Conservation (phyloP, 2,797 vertebrate genomes). For the Adrianichthys oophorus region DNA sequence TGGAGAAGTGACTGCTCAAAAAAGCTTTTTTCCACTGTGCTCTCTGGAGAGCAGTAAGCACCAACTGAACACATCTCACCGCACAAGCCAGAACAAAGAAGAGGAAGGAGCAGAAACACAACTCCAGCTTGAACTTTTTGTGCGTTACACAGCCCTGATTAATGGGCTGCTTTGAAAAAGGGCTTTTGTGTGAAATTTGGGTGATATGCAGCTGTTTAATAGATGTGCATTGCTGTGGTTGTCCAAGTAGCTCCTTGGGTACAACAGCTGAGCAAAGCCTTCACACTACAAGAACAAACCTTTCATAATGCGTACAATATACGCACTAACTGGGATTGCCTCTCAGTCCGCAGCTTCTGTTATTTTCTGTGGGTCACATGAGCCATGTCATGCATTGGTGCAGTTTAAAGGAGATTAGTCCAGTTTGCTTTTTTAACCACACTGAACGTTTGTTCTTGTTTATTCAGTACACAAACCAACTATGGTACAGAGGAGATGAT, state of each 20-base stretch:
- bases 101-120: constrained; percentile 21
- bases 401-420: constrained; percentile 58
- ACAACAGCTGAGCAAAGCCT: constrained; percentile 10
- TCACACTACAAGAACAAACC: constrained; percentile 39
- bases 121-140: constrained; percentile 24
- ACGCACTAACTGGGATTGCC: constrained; percentile 42
- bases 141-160: constrained; percentile 30
- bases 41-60: constrained; percentile 36
- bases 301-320: constrained; percentile 50
- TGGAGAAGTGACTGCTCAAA: constrained; percentile 24
- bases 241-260: constrained; percentile 34
- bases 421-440: constrained; percentile 45
- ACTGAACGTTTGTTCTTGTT: too few species aligned
- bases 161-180: constrained; percentile 52
- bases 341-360: constrained; percentile 38
- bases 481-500: too few species aligned
- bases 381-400: constrained; percentile 44
- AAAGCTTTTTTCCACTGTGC: constrained; percentile 24
- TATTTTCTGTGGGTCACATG: constrained; percentile 48
- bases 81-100: constrained; percentile 20
- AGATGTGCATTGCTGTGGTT: constrained; percentile 33
- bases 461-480: too few species aligned
- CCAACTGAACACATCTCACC: constrained; percentile 46
- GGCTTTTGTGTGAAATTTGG: constrained; percentile 33
- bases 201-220: constrained; percentile 48